These are phyloP conservation scores for Orussus abietinus DNA, from an alignment of 1,140 invertebrate species.

Conservation along the genomic window DNA sequence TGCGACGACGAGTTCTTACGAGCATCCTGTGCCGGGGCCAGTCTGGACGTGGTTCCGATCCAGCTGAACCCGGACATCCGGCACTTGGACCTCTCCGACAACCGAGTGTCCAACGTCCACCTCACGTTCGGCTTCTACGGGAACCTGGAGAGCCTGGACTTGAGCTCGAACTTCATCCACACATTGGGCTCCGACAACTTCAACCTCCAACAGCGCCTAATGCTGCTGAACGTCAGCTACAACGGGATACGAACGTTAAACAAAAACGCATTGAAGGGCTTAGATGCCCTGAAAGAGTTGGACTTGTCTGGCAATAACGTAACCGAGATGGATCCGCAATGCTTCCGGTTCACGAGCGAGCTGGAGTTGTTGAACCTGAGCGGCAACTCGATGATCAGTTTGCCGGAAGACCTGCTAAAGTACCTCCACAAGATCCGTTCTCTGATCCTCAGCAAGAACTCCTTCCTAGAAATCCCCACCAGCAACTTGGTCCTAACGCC, in stretches of 20 bases:
- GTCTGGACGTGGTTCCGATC: conserved; percentile 79
- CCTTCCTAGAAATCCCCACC: conserved; percentile 70
- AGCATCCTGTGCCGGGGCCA: conserved; percentile 69
- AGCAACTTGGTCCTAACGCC: conserved; percentile 62
- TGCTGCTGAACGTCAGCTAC: conserved; percentile 69
- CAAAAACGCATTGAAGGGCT: conserved; percentile 72
- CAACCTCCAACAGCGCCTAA: conserved; percentile 66
- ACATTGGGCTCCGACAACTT: conserved; percentile 77
- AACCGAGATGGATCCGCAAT: conserved; percentile 63
- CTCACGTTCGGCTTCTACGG: conserved; percentile 75
- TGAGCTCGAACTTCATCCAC: conserved; percentile 77
- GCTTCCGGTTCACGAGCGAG: conserved; percentile 68
- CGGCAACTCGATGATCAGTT: conserved; percentile 69
- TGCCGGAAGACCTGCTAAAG: conserved; percentile 68
- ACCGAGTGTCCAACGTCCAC: conserved; percentile 67
- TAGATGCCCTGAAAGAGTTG: conserved; percentile 63
- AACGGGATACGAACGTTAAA: conserved; percentile 68
- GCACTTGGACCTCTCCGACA: conserved; percentile 71
- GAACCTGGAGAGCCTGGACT: conserved; percentile 71
- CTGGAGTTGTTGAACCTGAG: conserved; percentile 72
- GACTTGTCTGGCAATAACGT: conserved; percentile 77
- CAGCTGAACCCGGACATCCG: conserved; percentile 81
- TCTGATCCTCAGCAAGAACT: conserved; percentile 70
- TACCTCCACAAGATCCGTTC: conserved; percentile 65
- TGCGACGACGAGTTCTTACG: conserved; percentile 76